phyloP scores from a whole-genome alignment of 1,140 invertebrate genomes.

The Aphidius gifuensis region DNA sequence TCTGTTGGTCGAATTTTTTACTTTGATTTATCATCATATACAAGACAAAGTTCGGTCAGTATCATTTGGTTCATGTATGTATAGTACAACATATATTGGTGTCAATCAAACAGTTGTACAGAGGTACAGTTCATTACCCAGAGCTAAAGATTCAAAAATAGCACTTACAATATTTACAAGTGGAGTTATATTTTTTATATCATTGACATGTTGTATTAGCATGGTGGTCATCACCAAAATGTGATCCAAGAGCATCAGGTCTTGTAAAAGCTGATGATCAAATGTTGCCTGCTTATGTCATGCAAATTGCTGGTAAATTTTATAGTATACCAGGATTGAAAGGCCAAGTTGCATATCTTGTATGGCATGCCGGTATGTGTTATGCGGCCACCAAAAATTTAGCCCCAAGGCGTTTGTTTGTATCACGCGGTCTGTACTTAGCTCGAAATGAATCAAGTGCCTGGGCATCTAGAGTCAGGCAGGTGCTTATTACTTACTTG shows the following conservation, averaged over 20 bases:
- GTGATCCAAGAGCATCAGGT: conserved; percentile 69
- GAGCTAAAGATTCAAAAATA: conserved; percentile 61
- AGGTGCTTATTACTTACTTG: conserved; percentile 55
- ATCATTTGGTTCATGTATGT: conserved; percentile 74
- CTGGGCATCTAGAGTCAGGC: conserved; percentile 47
- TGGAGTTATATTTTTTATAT: conserved; percentile 64
- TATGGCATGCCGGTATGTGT: too few species aligned
- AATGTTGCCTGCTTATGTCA: conserved; percentile 69
- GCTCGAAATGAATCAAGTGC: conserved; percentile 55
- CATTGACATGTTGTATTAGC: conserved; percentile 62
- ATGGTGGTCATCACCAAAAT: conserved; percentile 72
- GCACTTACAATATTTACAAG: conserved; percentile 66
- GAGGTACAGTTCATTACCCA: conserved; percentile 73
- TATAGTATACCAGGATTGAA: conserved; percentile 71
- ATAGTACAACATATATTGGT: conserved; percentile 76
- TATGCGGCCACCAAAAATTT: conserved; percentile 23
- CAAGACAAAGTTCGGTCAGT: conserved; percentile 81
- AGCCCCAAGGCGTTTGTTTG: conserved; percentile 43
- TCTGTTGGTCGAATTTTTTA: conserved; percentile 57
- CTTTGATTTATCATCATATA: conserved; percentile 66
- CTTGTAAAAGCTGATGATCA: conserved; percentile 64
- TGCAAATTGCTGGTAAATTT: conserved; percentile 63
- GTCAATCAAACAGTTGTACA: conserved; percentile 91
- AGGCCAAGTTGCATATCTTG: too few species aligned
- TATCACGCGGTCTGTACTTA: conserved; percentile 52